Percentiles rank a stretch among this genome's conserved stretches.
Evolutionary conservation across 2,888 invertebrate species (phyloP).

Genomic region (Heliconius ethilla): DNA sequence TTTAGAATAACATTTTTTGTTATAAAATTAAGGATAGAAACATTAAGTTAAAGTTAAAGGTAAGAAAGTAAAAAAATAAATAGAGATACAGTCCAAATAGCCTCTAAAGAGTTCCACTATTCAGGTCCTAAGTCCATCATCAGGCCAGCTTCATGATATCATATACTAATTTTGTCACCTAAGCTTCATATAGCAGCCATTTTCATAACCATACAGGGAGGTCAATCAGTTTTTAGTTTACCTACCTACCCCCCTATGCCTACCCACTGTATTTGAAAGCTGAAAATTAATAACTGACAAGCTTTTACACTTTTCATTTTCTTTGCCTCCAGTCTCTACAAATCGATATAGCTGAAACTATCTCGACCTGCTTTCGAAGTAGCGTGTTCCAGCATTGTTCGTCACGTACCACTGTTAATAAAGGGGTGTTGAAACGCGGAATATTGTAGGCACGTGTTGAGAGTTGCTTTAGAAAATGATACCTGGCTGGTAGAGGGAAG

Average conservation of each 20-base stretch:
- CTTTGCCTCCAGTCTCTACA: neutral
- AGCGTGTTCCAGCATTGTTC: slow-evolving; percentile 10
- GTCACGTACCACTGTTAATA: slow-evolving; percentile 24
- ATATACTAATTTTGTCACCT: too few relatives aligned
- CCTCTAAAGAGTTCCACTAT: too few relatives aligned
- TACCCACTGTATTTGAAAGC: neutral
- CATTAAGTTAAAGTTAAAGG: too few relatives aligned
- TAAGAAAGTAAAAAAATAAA: too few relatives aligned
- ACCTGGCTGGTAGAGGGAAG: neutral
- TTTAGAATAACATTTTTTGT: neutral
- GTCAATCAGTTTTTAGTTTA: too few relatives aligned
- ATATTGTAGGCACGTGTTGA: slow-evolving; percentile 26
- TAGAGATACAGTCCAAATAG: too few relatives aligned
- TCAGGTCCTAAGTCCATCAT: too few relatives aligned
- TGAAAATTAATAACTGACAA: neutral
- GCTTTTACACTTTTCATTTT: neutral
- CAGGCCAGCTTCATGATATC: too few relatives aligned
- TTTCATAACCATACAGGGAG: too few relatives aligned
- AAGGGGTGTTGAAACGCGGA: slow-evolving; percentile 13
- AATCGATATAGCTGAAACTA: slow-evolving; percentile 17
- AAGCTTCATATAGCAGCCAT: too few relatives aligned
- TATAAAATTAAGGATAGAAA: too few relatives aligned
- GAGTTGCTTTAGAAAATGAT: slow-evolving; percentile 10
- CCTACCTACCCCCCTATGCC: too few relatives aligned
- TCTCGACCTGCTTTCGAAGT: slow-evolving; percentile 21